Base-by-base conservation (phyloP, 2,888 invertebrate genomes). In the Unio pictorum region DNA sequence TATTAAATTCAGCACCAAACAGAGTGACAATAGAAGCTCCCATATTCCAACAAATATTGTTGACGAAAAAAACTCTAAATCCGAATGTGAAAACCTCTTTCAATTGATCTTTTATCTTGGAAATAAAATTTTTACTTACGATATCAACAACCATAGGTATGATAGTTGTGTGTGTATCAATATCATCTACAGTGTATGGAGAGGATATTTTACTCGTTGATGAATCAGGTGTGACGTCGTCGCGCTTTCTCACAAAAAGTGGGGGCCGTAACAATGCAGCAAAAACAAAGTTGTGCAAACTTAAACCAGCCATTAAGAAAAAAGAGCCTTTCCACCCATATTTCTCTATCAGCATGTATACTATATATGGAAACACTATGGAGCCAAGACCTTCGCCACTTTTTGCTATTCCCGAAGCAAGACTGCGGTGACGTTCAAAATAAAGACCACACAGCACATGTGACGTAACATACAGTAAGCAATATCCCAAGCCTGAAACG, bases 271-370 rank as follows among this genome's bases (percentile, higher is more conserved):
- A 68, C n/a, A 87, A 71, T 11, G 81, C 80, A 45, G 81, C 74
- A 66, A 85, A 81, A 8, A 85, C 74, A 57, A 86, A 68, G 8
- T 80, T 73, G 70, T 87, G 82, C 4, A 86, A 72, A 68, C 81
- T 82, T n/a, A 87, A 66, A 1, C 84, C 87, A 18, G 84, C 77
- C 18, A 84, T 68, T 55, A 87, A 74, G 26, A 84, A 80, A 7
- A 87, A 59, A 1, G 87, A 85, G n/a, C 85, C 86, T 59, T 82
- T 78, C 87, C 87, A 87, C 17, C 84, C 79, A 68, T 83, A 87
- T 30, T 75, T 63, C 45, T 82, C 73, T 45, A 86, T 87, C 18
- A 87, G 78, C 18, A 76, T 67, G 61, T 81, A 79, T 11, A 81
- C 69, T 23, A 86, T 55, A 11, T 84, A 80, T 3, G 87, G 86